Base-by-base conservation (phyloP, 2,888 invertebrate species). In the Encarsia formosa region DNA sequence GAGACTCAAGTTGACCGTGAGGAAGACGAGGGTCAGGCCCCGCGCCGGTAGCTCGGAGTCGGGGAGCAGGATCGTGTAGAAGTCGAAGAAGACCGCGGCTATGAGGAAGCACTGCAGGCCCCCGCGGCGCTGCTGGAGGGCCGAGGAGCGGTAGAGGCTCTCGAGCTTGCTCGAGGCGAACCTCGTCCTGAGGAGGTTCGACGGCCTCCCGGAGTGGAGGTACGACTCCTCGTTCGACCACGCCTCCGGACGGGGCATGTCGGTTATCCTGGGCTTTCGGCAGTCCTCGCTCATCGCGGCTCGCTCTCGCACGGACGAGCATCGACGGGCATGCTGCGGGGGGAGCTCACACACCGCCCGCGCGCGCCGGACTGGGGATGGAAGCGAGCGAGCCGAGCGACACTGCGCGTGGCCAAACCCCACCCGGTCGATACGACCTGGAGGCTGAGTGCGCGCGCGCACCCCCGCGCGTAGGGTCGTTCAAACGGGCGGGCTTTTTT, bases 81-180 rank as follows among this genome's bases (percentile, higher is more conserved):
- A 69, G 64, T 84, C 83, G 71, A 84, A 84, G 46, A 85, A 73
- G n/a, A 85, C 76, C 42, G 84, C 82, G 45, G 84, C 80, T 32
- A 82, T 73, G 16, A 86, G 76, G 71, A 86, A 87, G 72, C 85
- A 84, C 67, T 82, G 81, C 37, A 87, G 75, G 26, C 86, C 87
- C 40, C 82, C 81, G 41, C 86, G 79, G 63, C 86, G 82, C 69
- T 87, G 87, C 64, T 86, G 83, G 39, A 83, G 78, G 63, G 84
- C 83, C 71, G 87, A 87, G 56, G 82, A 82, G 61, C 84, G 84
- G 69, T 87, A 88, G 5, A 87, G 77, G 63, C 80, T 79, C 67
- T 87, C 86, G 59, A 87, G 76, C 44, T 84, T 80, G 8, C 79
- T 76, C 64, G 82, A 83, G 29, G 81, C 76, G 68, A 83, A 83